Evolutionary conservation across 1,140 invertebrate species (phyloP), one percentile per base, ranked within the genome.

Genomic region (Drosophila tsacasi): DNA sequence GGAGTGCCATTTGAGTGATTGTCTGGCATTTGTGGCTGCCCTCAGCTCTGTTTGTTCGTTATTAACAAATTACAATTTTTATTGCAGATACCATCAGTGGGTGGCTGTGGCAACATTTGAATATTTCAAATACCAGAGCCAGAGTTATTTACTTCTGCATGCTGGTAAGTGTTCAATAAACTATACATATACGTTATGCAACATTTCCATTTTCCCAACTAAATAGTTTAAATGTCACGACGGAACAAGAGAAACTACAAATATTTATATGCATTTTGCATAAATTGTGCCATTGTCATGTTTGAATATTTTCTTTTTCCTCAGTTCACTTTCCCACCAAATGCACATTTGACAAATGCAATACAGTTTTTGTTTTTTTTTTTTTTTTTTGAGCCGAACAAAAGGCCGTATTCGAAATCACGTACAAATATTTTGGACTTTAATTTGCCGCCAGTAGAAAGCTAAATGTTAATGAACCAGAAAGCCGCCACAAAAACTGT

Each of bases 391-490:
- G 25, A 55, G 15, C 2, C 23, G 44, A 68, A 82, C 69, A 68
- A 75, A 79, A 67, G 78, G 62, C 78, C 78, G 47, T 40, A 50
- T 79, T 80, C 57, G 60, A 76, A 79, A 66, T 60, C 69, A 87
- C 76, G 77, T 76, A 87, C 83, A 87, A 83, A 86, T 83, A 83
- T 89, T 87, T 87, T 80, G 67, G 67, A 52, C 64, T 55, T 79
- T 80, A 83, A 86, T 87, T 86, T 80, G 80, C 71, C 71, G 61
- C 71, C 49, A 76, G 69, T 86, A 89, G 83, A 86, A 86, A 86
- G 83, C 84, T 76, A 52, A 78, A 86, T 85, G 82, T 81, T 85
- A 87, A 87, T 89, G 84, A 87, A 87, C 83, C 62, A 87, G 72
- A 76, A 72, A 65, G 57, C 65, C 65, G 62, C 65, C 69, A 73